These are phyloP conservation scores for Aramus guarauna DNA, from an alignment of 2,113 vertebrate species.

Conservation along the genomic window DNA sequence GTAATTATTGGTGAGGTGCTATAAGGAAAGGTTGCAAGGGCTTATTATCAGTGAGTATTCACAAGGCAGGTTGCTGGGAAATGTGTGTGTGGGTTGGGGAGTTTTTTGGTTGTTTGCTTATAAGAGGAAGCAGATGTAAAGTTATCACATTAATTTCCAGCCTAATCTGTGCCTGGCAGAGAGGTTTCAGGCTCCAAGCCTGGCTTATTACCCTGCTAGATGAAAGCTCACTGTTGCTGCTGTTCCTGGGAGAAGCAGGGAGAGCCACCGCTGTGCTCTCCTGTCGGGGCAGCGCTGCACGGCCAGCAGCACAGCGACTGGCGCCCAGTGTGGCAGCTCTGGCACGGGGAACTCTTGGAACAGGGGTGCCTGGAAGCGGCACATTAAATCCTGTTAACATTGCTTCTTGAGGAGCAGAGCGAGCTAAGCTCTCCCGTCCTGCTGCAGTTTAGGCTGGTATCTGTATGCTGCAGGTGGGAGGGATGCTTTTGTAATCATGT, in stretches of 20 bases:
- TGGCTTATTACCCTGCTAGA: neutral
- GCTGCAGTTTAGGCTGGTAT: neutral
- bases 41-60: neutral
- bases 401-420: neutral
- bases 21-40: neutral
- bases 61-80: neutral
- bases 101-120: neutral
- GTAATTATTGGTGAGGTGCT: neutral
- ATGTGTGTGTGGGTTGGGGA: neutral
- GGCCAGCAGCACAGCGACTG: too few relatives aligned
- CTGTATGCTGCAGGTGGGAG: neutral
- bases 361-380: neutral
- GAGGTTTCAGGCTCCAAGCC: neutral
- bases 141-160: neutral
- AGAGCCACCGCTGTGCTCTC: accelerated
- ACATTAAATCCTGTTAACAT: neutral
- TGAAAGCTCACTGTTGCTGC: neutral
- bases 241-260: neutral
- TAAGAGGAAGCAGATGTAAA: neutral
- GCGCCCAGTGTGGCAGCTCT: neutral
- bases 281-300: neutral
- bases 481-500: neutral
- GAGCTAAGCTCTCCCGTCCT: neutral
- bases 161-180: neutral
- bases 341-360: accelerated